Conservation (phyloP, 2,888 invertebrate genomes). For the Drosophila paramelanica region DNA sequence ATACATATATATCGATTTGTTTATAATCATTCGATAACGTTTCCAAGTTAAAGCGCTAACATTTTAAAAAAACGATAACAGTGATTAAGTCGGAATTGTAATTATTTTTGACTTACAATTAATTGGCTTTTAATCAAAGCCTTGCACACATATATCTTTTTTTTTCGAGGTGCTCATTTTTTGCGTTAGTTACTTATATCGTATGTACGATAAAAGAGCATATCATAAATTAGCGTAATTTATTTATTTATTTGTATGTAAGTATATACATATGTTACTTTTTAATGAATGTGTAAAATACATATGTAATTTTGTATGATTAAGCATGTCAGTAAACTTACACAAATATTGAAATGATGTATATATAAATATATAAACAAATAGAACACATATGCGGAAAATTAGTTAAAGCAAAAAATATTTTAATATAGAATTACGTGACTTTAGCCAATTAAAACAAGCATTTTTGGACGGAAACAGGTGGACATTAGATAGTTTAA, state of each 20-base stretch:
- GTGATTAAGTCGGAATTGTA: too few species aligned
- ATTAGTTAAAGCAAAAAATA: constrained; percentile 7
- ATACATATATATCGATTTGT: constrained; percentile 5
- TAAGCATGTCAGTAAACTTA: constrained; percentile 19
- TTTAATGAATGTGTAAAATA: constrained; percentile 5
- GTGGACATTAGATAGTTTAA: constrained; percentile 24
- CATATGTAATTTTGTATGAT: constrained; percentile 12
- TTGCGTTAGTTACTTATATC: too few species aligned
- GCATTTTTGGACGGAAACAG: constrained; percentile 42
- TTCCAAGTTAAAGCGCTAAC: neutral
- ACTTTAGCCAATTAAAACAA: constrained; percentile 12
- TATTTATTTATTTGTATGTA: constrained; percentile 43
- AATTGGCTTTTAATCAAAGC: neutral
- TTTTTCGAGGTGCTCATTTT: too few species aligned
- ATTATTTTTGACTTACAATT: too few species aligned
- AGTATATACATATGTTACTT: constrained; percentile 40
- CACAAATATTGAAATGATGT: constrained; percentile 21
- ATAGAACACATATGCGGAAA: constrained; percentile 5
- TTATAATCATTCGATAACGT: neutral
- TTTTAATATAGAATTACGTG: neutral
- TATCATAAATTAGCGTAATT: constrained; percentile 2
- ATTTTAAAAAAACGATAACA: neutral
- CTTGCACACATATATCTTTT: too few species aligned
- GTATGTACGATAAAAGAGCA: neutral
- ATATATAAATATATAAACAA: constrained; percentile 17